Base-by-base conservation (phyloP, 2,888 invertebrate genomes). In the Corythucha ciliata region DNA sequence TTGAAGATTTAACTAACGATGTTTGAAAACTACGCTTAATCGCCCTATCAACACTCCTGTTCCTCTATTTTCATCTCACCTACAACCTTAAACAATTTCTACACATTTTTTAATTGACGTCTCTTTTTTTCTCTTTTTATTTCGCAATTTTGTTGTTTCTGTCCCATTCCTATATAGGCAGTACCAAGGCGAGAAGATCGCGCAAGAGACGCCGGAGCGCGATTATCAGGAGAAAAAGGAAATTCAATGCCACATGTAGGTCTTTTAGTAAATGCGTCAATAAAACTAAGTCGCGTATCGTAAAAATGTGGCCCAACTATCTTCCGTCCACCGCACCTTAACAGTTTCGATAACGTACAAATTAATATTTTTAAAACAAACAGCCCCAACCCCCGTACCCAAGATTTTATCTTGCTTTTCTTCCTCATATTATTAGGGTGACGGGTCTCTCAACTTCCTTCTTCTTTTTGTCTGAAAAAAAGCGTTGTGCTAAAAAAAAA, bases 181-280 rank as follows among this genome's bases (percentile, higher is more conserved):
- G 42, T 33, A 40, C 49, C 25, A 40, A 40, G 18, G 49, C 41
- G 34, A 41, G 49, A 20, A 27, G 49, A 29, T 41, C 40, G 41
- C 49, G 33, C 42, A 49, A 49, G 33, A 32, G 49, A 21, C 40
- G 49, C 33, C 16, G 49, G 41, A 32, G 32, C 25, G 29, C 49
- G 24, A 49, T 40, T 49, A 49, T 41, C 21, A 40, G 32, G 24
- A 27, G 49, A 34, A 49, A 49, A 49, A 49, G 49, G 49, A 49
- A 49, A 34, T 41, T 49, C 49, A 41, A 49, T 41, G 24, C 49
- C 22, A 49, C 49, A 33, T 49, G 42, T 41, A 40, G 49, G 16
- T 41, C 40, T 32, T 49, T 49, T 41, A 49, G 49, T 49, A 49
- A 49, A 41, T 49, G 49, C 49, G 49, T 49, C 27, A 49, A 41